These are phyloP conservation scores for Planiliza haematocheilus DNA, from an alignment of 2,113 vertebrate species.

Conservation along the genomic window DNA sequence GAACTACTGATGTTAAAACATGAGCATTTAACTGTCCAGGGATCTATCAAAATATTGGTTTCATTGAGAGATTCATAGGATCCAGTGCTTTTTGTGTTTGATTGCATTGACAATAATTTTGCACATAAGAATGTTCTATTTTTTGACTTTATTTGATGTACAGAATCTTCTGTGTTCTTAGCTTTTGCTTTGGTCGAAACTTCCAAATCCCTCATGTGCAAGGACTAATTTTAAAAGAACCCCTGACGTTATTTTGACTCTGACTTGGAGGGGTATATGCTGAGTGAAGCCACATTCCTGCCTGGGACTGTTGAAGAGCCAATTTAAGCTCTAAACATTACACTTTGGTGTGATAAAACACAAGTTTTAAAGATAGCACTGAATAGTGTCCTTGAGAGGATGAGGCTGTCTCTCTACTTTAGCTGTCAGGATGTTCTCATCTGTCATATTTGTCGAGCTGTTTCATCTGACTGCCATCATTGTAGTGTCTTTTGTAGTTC, in stretches of 20 bases:
- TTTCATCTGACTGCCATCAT: conserved; percentile 8
- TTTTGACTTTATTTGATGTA: not conserved
- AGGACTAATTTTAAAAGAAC: not conserved
- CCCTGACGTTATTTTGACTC: not conserved
- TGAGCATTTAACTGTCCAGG: too few relatives aligned
- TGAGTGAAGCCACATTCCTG: not conserved
- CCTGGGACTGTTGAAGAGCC: not conserved
- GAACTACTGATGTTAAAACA: too few relatives aligned
- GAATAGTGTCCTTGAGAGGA: not conserved
- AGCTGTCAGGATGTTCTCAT: conserved; percentile 12
- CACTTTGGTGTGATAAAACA: not conserved
- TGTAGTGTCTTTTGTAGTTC: conserved; percentile 5
- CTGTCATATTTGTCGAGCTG: not conserved
- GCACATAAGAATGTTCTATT: not conserved
- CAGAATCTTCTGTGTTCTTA: not conserved
- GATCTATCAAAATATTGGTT: too few relatives aligned
- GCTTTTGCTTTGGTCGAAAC: not conserved
- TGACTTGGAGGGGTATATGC: not conserved
- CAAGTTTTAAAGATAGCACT: not conserved
- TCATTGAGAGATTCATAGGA: not conserved
- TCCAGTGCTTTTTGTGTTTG: not conserved
- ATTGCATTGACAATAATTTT: too few relatives aligned
- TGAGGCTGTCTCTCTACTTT: conserved; percentile 14
- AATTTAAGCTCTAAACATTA: not conserved
- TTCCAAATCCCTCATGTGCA: not conserved